A percentile compares a stretch with the other conserved stretches of the same genome.
Conservation (phyloP, 2,888 invertebrate genomes). For the Ditula angustiorana region DNA sequence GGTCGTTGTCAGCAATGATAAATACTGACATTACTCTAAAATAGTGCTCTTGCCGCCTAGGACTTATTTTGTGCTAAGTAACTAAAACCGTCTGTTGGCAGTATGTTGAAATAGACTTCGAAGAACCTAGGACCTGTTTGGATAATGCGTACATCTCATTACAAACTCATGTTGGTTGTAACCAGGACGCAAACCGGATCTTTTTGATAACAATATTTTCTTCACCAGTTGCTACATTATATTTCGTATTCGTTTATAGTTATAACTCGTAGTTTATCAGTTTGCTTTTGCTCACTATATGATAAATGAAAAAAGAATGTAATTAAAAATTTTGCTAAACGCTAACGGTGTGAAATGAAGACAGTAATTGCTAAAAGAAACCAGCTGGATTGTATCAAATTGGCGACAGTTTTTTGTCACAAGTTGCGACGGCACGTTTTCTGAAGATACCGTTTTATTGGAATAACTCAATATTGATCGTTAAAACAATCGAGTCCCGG, state of each 20-base stretch:
- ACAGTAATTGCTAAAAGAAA: not conserved
- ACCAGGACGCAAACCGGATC: slow-evolving; percentile 21
- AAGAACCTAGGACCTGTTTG: slow-evolving; percentile 26
- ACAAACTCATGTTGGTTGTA: slow-evolving; percentile 16
- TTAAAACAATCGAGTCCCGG: slow-evolving; percentile 63
- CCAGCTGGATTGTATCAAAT: slow-evolving; percentile 3
- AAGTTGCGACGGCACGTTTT: slow-evolving; percentile 37
- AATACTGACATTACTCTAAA: slow-evolving; percentile 3
- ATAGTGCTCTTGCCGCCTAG: slow-evolving; percentile 3
- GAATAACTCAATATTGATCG: slow-evolving; percentile 69
- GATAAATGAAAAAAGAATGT: not conserved
- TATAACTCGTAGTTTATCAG: not conserved
- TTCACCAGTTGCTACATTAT: not conserved
- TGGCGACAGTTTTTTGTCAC: slow-evolving; percentile 32
- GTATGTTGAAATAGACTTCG: slow-evolving; percentile 21
- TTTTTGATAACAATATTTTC: slow-evolving; percentile 2
- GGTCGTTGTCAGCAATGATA: slow-evolving; percentile 10
- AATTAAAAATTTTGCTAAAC: not conserved
- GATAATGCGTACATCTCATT: slow-evolving; percentile 14
- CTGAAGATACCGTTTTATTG: slow-evolving; percentile 35
- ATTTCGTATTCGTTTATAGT: not conserved
- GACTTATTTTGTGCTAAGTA: slow-evolving; percentile 2
- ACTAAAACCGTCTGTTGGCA: not conserved
- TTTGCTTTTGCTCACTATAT: not conserved
- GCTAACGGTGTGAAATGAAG: not conserved